phyloP scores from a whole-genome alignment of 2,113 vertebrate species.

The Pelusios castaneus region DNA sequence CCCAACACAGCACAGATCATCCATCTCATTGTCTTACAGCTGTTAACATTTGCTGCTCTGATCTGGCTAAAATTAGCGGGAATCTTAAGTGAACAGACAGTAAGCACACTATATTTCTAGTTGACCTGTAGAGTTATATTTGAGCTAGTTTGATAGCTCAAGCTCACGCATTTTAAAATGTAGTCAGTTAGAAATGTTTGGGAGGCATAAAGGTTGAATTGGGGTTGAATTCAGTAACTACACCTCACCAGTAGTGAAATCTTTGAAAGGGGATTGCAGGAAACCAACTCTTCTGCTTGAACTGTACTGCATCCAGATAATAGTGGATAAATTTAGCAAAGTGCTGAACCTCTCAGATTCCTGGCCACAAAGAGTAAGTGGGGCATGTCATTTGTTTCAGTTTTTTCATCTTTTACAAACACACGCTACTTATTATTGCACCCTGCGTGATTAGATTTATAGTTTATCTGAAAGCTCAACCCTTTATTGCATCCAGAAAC shows the following conservation, averaged over 20 bases:
- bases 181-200: not conserved
- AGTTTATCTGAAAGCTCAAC: conserved; percentile 70
- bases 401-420: conserved; percentile 18
- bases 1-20: not conserved
- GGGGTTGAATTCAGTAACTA: not conserved
- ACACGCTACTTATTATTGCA: conserved; percentile 32
- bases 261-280: not conserved
- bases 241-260: not conserved
- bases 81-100: not conserved
- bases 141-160: not conserved
- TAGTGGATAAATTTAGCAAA: not conserved
- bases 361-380: not conserved
- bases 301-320: not conserved
- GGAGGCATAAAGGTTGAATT: not conserved
- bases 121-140: not conserved
- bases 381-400: not conserved
- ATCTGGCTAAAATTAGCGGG: not conserved
- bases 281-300: not conserved
- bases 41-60: not conserved
- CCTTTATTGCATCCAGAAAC: conserved; percentile 66
- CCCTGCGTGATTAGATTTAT: conserved; percentile 62
- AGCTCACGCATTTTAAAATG: not conserved
- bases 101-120: not conserved
- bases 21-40: fast-evolving
- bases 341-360: not conserved